A percentile compares a stretch with the other conserved stretches of the same genome.
These are phyloP conservation scores for Orchestia grillus DNA, from an alignment of 1,140 invertebrate genomes.

Conservation along the genomic window DNA sequence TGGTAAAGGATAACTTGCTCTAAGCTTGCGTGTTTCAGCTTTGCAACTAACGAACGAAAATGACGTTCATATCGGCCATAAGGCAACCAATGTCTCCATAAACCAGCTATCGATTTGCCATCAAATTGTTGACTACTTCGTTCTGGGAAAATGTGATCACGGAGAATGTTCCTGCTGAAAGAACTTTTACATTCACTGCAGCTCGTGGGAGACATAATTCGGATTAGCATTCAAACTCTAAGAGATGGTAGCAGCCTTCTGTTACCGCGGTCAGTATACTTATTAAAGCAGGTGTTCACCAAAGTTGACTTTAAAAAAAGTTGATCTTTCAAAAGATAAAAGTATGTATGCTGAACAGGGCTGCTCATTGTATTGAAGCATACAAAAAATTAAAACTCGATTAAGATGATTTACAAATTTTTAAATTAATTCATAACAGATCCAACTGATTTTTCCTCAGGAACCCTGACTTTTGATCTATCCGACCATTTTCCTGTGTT, in stretches of 20 bases:
- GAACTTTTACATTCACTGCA: not conserved
- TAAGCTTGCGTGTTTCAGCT: not conserved
- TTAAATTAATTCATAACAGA: too few species aligned
- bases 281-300: too few species aligned
- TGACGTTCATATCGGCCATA: not conserved
- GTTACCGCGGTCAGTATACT: too few species aligned
- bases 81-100: not conserved
- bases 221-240: not conserved
- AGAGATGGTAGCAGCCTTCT: not conserved
- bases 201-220: not conserved
- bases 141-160: not conserved
- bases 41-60: not conserved
- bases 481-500: too few species aligned
- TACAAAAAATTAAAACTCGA: too few species aligned
- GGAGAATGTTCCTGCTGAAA: not conserved
- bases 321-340: too few species aligned
- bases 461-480: too few species aligned
- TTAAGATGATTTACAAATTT: too few species aligned
- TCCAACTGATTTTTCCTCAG: too few species aligned
- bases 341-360: too few species aligned
- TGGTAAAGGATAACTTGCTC: not conserved
- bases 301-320: too few species aligned
- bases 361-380: too few species aligned
- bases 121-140: not conserved
- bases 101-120: not conserved